Evolutionary conservation across 2,797 vertebrate species (phyloP), one percentile per base, ranked within the genome.

Genomic region (Meda fulgida): DNA sequence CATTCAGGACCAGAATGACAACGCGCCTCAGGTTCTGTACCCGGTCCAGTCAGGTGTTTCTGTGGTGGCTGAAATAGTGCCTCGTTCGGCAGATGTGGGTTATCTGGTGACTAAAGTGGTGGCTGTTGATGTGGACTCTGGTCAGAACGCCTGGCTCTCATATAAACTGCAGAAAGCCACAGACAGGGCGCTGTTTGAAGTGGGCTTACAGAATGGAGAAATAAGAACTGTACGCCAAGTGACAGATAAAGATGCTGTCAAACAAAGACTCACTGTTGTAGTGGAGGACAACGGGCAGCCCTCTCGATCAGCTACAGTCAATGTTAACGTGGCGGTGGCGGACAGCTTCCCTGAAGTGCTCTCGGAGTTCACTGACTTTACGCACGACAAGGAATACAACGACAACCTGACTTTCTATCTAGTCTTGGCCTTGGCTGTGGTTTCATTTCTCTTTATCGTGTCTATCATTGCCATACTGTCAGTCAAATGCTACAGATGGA

Each of bases 101-200:
- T 95, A 94, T 82, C 92, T 96, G 85, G 94, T 96, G 60, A 95
- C 95, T 81, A 96, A 96, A 88, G 95, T 96, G 89, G 94, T 95
- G 85, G 95, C 95, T 67, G 93, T 95, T 13, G 96, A 96, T 92
- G 92, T 91, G 89, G 95, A 96, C 89, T 94, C 94, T 0, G 95
- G 93, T 0, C 92, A 89, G 83, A 95, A 96, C 3, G 93, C 91
- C 0, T 87, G 92, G 88, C 89, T 96, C 13, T 96, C 94, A 83
- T 95, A 93, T 86, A 92, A 91, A 83, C 89, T 95, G 21, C 51
- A 94, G 23, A 93, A 92, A 85, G 83, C 83, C 43, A 80, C 88
- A 83, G 89, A 89, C 81, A 88, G 88, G 81, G 85, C 91, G 46
- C 85, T 91, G 78, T 89, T 90, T 90, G 90, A 90, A 90, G 88